Conservation (phyloP, 2,113 vertebrate genomes). For the Bubo bubo region DNA sequence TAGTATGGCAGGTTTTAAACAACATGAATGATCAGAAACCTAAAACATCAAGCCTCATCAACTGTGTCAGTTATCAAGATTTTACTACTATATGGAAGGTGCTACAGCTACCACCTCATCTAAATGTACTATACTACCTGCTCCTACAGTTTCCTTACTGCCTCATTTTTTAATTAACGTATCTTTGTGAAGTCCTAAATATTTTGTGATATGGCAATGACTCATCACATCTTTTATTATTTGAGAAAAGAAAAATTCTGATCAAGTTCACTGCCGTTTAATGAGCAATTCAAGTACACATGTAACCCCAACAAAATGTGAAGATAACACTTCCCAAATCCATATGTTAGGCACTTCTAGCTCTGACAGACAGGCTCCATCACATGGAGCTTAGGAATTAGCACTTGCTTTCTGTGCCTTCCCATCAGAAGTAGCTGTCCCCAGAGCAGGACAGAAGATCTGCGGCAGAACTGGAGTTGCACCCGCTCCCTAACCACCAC, state of each 20-base stretch:
- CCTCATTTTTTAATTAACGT: slow-evolving; percentile 29
- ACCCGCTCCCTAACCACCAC: not conserved
- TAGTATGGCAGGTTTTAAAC: not conserved
- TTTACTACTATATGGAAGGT: not conserved
- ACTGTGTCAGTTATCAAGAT: not conserved
- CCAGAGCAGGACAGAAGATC: not conserved
- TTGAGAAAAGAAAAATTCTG: not conserved
- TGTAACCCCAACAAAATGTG: not conserved
- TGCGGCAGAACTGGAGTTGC: not conserved
- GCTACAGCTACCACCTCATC: not conserved
- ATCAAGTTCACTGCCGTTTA: not conserved
- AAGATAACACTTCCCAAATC: slow-evolving; percentile 7
- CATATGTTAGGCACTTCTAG: not conserved
- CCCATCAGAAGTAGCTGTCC: not conserved
- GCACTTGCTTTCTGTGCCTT: not conserved
- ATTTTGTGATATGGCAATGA: not conserved
- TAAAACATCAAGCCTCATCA: not conserved
- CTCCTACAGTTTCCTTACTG: not conserved
- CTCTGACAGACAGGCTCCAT: slow-evolving; percentile 55
- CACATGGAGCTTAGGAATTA: not conserved
- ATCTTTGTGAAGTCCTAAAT: not conserved
- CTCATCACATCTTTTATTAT: not conserved
- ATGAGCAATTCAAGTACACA: not conserved
- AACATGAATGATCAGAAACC: not conserved
- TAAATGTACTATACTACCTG: not conserved